These are phyloP conservation scores for Entosphenus tridentatus DNA, from an alignment of 2,113 vertebrate genomes.

Conservation along the genomic window DNA sequence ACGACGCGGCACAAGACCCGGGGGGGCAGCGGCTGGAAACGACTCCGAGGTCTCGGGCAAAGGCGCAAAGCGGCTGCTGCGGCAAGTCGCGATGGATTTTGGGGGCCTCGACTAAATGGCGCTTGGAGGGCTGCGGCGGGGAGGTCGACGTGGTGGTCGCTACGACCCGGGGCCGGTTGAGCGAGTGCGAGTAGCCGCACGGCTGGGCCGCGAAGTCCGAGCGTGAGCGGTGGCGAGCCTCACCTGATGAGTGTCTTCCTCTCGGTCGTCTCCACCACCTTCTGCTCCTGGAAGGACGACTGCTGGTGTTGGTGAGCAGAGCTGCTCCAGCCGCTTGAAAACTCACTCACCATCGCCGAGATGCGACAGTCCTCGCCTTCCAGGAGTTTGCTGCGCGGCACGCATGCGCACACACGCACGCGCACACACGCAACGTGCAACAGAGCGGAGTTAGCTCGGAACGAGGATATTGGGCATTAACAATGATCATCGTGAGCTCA, in stretches of 20 bases:
- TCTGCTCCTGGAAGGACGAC: neutral
- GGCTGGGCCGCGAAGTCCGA: too few relatives aligned
- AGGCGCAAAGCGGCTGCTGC: too few relatives aligned
- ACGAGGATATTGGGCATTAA: neutral
- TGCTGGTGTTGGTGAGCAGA: neutral
- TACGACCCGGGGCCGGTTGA: too few relatives aligned
- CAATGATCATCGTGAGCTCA: neutral
- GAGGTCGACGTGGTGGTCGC: too few relatives aligned
- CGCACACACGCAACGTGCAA: neutral
- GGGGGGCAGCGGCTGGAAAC: too few relatives aligned
- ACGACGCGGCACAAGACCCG: too few relatives aligned
- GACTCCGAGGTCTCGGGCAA: too few relatives aligned
- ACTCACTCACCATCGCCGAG: conserved; percentile 20
- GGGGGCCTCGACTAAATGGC: too few relatives aligned
- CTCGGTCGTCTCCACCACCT: conserved; percentile 30
- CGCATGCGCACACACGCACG: neutral
- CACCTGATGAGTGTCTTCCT: conserved; percentile 35
- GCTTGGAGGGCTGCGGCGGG: too few relatives aligned
- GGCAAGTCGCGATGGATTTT: too few relatives aligned
- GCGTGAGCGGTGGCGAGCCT: conserved; percentile 6
- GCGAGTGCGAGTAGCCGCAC: too few relatives aligned
- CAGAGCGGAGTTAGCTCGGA: neutral
- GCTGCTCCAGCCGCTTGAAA: conserved; percentile 12
- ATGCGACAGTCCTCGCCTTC: conserved; percentile 32
- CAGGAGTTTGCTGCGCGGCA: conserved; percentile 21